These are phyloP conservation scores for Drosophila prosaltans DNA, from an alignment of 1,140 invertebrate genomes.

Conservation along the genomic window DNA sequence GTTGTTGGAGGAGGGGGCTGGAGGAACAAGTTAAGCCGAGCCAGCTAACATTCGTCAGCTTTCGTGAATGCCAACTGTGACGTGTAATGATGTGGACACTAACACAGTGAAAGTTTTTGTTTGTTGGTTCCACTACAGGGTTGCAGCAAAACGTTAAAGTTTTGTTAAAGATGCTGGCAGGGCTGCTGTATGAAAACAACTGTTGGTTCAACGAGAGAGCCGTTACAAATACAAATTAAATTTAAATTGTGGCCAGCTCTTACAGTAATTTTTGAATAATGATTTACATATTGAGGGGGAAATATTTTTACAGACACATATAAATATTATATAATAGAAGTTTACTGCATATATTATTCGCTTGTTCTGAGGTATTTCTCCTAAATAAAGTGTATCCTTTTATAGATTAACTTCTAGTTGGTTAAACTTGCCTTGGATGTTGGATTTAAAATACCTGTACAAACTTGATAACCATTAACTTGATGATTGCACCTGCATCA, in stretches of 20 bases:
- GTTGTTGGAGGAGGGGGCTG: conserved; percentile 10
- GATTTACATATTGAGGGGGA: too few relatives aligned
- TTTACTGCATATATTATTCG: too few relatives aligned
- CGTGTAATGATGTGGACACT: conserved; percentile 36
- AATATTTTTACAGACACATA: too few relatives aligned
- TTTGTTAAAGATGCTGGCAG: background rate
- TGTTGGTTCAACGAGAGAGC: background rate
- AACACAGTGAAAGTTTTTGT: conserved; percentile 1
- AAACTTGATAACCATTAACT: background rate
- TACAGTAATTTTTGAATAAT: too few relatives aligned
- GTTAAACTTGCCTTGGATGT: too few relatives aligned
- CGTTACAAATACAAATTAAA: background rate
- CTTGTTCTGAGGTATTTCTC: too few relatives aligned
- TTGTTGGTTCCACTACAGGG: conserved; percentile 10
- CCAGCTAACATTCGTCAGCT: conserved; percentile 17
- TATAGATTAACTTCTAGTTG: too few relatives aligned
- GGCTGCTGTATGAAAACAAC: conserved; percentile 2
- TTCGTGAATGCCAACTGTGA: conserved; percentile 43
- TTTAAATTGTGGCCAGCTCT: too few relatives aligned
- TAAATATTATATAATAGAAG: too few relatives aligned
- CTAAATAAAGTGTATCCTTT: too few relatives aligned
- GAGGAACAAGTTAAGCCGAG: background rate
- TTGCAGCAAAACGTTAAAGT: background rate
- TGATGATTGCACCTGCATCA: background rate
- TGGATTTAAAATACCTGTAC: background rate